Evolutionary conservation across 35 echinoderm and acorn worm genomes (phyloP), one percentile per base, ranked within the genome.

Genomic region (Lytechinus variegatus): DNA sequence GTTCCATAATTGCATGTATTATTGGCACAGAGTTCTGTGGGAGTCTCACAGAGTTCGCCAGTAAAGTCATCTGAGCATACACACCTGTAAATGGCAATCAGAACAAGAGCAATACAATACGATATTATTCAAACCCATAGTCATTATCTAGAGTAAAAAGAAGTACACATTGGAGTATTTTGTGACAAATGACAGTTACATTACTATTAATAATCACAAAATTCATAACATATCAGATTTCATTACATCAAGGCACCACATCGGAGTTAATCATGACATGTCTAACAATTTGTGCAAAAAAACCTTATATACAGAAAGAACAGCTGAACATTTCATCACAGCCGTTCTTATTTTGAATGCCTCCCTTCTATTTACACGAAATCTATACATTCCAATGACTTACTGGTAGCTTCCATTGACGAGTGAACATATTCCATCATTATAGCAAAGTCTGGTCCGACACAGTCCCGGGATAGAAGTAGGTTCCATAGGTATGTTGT

Each of bases 1-100:
- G 19, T 57, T 16, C 87, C 95, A 9, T 71, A 92, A 86, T 94
- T 87, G 90, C 95, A 96, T 12, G 92, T 61, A 14, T n/a, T 91
- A 56, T 53, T 24, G 56, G 10, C 5, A 88, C 95, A 96, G 4
- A 51, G 72, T 27, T 94, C 71, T 29, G 19, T 55, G 21, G 52
- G 44, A 16, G 61, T 54, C 53, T 96, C 10, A 94, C 95, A 96
- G 54, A 94, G 71, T 28, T 96, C 92, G 21, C 95, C 95, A n/a
- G 9, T n/a, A 89, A 44, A 96, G 10, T 55, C 52, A n/a, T 53
- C 27, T 13, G 72, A 94, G 55, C 95, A 96, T 28, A 93, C 16
- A 94, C 95, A 96, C 51, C 33, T 28, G 91, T 21, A 54, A 57
- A 52, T 44, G 33, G 33, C 33, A 44, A 44, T 44, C 33, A 44